Evolutionary conservation across 2,888 invertebrate species (phyloP), one percentile per base, ranked within the genome.

Genomic region (Actias luna): DNA sequence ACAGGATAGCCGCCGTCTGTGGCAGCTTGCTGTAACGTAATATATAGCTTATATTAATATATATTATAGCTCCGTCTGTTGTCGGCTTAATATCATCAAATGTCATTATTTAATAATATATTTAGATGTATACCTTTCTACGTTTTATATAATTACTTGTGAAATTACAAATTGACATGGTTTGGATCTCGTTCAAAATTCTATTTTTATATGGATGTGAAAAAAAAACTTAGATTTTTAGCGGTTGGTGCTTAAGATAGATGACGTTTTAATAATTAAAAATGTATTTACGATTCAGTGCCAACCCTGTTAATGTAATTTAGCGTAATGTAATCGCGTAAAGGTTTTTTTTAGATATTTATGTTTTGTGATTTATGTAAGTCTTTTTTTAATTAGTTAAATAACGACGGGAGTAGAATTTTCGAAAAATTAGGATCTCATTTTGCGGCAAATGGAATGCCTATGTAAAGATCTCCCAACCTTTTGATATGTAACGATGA

Each of bases 161-260:
- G 70, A 73, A 78, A 74, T 73, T 77, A 76, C 70, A 71, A 65
- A 77, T 80, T 78, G 73, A 79, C 77, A 79, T 74, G 70, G 65
- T 84, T 85, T 79, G 83, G 87, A 88, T 87, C 87, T 88, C 88
- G 84, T 78, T 83, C 85, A 83, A 86, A 87, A 87, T 85, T 87
- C 74, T 82, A 77, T 79, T 77, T 77, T 79, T 74, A 74, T 71
- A 69, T 67, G 67, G 65, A 67, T 29, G 14, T 29, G 29, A 68
- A 69, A 75, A 69, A 68, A 69, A 75, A 69, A 73, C 72, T 75
- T 79, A 80, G 77, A 72, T 72, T 71, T 78, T 74, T 83, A 82
- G 90, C 88, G 88, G 91, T 87, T 84, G 87, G 89, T 90, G 92
- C 92, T 91, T 90, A 90, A 86, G 72, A 78, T 79, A 76, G 72